Evolutionary conservation across 2,888 invertebrate species (phyloP).

Genomic region (Sminthurinus aureus): DNA sequence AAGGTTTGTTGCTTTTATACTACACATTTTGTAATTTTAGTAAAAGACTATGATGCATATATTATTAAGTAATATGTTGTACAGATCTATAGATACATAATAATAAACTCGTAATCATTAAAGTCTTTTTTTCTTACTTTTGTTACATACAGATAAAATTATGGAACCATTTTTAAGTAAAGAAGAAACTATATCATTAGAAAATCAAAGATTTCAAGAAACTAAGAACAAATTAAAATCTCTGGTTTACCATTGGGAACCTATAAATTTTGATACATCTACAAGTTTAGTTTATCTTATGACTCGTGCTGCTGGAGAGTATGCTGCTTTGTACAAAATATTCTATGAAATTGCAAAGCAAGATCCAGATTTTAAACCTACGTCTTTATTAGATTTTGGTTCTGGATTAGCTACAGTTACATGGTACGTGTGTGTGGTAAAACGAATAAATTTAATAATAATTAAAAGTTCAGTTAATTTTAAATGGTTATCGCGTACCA

Average conservation of each 20-base stretch:
- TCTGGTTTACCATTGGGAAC: conserved; percentile 76
- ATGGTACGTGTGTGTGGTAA: conserved; percentile 73
- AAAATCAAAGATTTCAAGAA: conserved; percentile 67
- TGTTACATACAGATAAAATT: conserved; percentile 54
- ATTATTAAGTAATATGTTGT: conserved; percentile 43
- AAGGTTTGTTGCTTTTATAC: too few species aligned
- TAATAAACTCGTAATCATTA: too few species aligned
- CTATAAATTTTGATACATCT: conserved; percentile 73
- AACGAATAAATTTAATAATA: too few species aligned
- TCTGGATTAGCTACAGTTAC: conserved; percentile 87
- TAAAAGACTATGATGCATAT: too few species aligned
- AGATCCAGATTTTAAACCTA: conserved; percentile 75
- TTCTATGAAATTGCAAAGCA: conserved; percentile 76
- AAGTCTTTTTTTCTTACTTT: conserved; percentile 19
- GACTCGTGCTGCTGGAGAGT: conserved; percentile 76
- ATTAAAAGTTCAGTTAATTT: too few species aligned
- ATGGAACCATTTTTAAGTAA: conserved; percentile 54
- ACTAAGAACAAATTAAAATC: conserved; percentile 69
- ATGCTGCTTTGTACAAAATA: conserved; percentile 74
- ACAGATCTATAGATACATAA: too few species aligned
- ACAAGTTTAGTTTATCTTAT: conserved; percentile 76
- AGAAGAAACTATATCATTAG: conserved; percentile 61
- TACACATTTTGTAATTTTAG: too few species aligned
- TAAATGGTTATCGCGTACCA: too few species aligned
- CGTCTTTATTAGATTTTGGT: conserved; percentile 87